phyloP scores from a whole-genome alignment of 2,888 invertebrate genomes.

The Synanthedon myopaeformis region DNA sequence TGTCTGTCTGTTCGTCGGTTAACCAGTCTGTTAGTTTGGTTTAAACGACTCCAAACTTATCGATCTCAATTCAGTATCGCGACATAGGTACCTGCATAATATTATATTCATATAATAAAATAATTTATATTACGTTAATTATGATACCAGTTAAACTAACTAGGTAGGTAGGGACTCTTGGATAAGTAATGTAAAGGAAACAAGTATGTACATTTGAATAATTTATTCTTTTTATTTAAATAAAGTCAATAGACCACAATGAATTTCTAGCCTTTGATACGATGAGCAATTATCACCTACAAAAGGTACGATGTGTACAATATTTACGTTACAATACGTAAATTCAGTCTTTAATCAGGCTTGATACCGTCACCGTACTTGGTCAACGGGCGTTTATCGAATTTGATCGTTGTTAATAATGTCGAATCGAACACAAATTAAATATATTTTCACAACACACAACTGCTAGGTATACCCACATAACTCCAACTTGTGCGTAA shows the following conservation, averaged over 20 bases:
- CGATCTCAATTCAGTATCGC: too few species aligned
- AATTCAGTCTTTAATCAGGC: slow-evolving; percentile 67
- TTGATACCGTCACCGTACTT: slow-evolving; percentile 23
- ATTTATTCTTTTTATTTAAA: slow-evolving; percentile 21
- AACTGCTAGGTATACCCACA: slow-evolving; percentile 15
- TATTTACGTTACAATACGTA: slow-evolving; percentile 31
- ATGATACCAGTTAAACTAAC: too few species aligned
- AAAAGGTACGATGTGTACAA: slow-evolving; percentile 11
- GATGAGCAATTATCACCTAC: slow-evolving; percentile 53
- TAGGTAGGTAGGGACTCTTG: too few species aligned
- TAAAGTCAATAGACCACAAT: slow-evolving; percentile 63
- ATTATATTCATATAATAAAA: too few species aligned
- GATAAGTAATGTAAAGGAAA: slow-evolving; percentile 1
- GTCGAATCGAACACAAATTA: slow-evolving; percentile 1
- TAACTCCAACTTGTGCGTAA: slow-evolving; percentile 32
- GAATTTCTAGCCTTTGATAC: slow-evolving; percentile 47
- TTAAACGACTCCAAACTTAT: too few species aligned
- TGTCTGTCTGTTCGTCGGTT: too few species aligned
- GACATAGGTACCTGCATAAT: too few species aligned
- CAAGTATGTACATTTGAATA: slow-evolving; percentile 3
- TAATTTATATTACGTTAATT: too few species aligned
- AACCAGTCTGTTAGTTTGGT: too few species aligned
- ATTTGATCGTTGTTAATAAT: slow-evolving; percentile 26
- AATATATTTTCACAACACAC: slow-evolving; percentile 18
- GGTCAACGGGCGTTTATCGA: slow-evolving; percentile 20